A percentile compares a stretch with the other conserved stretches of the same genome.
These are phyloP conservation scores for Meandrina meandrites DNA, from an alignment of 92 coral and sea anemone genomes.

Conservation along the genomic window DNA sequence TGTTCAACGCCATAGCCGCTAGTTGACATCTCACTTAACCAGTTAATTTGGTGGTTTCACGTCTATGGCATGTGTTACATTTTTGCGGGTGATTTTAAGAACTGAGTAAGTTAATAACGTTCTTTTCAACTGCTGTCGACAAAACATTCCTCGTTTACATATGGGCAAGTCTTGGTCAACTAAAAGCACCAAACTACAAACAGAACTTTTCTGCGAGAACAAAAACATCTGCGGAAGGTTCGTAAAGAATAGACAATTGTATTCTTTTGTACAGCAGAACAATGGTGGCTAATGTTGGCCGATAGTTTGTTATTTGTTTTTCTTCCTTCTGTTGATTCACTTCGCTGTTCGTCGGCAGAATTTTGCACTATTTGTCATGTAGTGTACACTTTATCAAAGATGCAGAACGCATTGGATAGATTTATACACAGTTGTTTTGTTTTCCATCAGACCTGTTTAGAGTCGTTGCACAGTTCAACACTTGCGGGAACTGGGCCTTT, in stretches of 20 bases:
- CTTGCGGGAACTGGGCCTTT: background rate
- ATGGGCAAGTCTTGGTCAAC: background rate
- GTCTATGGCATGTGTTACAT: background rate
- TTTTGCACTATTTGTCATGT: conserved; percentile 9
- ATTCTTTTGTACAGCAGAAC: conserved; percentile 5
- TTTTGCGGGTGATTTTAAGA: background rate
- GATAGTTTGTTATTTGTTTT: background rate
- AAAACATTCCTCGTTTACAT: background rate
- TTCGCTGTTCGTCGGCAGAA: background rate
- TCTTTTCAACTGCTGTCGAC: background rate
- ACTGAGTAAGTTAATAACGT: background rate
- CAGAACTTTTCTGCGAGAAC: conserved; percentile 8
- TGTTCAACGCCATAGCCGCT: background rate
- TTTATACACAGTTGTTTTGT: background rate
- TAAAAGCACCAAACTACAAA: background rate
- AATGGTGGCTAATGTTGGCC: background rate
- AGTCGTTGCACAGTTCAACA: background rate
- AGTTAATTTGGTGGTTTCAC: conserved; percentile 2
- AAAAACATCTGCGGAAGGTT: background rate
- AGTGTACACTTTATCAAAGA: conserved; percentile 5
- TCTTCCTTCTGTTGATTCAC: conserved; percentile 11
- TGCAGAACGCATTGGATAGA: background rate
- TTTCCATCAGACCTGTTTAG: background rate
- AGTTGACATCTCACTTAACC: conserved; percentile 5
- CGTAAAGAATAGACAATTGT: background rate